These are phyloP conservation scores for Halcyon senegalensis DNA, from an alignment of 2,113 vertebrate genomes.

Conservation along the genomic window DNA sequence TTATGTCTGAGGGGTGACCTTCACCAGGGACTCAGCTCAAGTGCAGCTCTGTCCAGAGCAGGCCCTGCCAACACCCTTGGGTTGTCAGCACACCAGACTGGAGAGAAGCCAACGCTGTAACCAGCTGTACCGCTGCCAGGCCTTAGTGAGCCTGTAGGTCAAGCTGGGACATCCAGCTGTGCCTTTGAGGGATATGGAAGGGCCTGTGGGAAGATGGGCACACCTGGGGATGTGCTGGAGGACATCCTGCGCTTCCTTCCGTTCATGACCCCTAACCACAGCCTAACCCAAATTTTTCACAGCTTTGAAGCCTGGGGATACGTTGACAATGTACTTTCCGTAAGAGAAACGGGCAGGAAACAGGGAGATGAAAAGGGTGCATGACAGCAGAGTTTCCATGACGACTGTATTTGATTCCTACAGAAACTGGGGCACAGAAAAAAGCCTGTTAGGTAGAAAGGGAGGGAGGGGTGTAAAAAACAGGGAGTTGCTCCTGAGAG, in stretches of 20 bases:
- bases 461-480: background rate
- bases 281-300: background rate
- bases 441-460: background rate
- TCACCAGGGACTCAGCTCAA: background rate
- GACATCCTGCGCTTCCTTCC: background rate
- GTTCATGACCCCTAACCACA: background rate
- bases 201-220: background rate
- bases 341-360: constrained; percentile 28
- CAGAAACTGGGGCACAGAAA: constrained; percentile 3
- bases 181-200: background rate
- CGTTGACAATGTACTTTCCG: background rate
- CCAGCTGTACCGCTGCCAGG: background rate
- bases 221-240: background rate
- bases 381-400: background rate
- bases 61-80: background rate
- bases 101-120: background rate
- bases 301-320: background rate
- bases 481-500: background rate
- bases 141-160: accelerated
- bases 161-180: background rate
- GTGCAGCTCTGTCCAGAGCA: background rate
- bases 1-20: background rate
- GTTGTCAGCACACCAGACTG: background rate
- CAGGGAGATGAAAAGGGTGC: constrained; percentile 9
- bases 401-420: background rate